A percentile compares a stretch with the other conserved stretches of the same genome.
phyloP scores from a whole-genome alignment of 2,797 vertebrate species.

The Cottoperca gobio region DNA sequence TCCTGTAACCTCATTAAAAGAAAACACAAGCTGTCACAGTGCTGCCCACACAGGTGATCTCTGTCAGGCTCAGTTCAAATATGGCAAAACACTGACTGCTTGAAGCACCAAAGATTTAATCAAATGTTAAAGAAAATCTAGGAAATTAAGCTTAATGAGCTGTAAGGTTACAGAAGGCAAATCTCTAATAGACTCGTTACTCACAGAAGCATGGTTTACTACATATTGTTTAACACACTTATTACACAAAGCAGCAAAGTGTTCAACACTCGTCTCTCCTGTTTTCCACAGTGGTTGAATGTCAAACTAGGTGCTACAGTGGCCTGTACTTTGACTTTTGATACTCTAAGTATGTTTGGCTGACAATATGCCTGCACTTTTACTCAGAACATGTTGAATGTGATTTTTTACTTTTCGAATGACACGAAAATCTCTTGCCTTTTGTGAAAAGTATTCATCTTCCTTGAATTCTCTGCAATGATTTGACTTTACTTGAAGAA shows the following conservation, averaged over 20 bases:
- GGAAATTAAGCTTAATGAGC: not conserved
- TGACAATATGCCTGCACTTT: not conserved
- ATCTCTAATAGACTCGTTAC: not conserved
- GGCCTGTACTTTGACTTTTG: not conserved
- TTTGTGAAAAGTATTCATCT: not conserved
- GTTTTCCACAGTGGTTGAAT: not conserved
- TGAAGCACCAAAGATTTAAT: not conserved
- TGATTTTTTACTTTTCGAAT: not conserved
- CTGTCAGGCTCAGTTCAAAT: constrained; percentile 21
- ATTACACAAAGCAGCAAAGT: not conserved
- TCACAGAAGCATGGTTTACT: not conserved
- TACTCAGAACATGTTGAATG: too few relatives aligned
- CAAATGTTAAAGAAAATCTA: not conserved
- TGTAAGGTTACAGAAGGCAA: not conserved
- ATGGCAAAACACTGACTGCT: not conserved
- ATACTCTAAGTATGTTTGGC: not conserved
- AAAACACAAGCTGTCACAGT: constrained; percentile 23
- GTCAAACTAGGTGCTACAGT: not conserved
- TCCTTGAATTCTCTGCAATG: constrained; percentile 16
- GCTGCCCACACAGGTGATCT: constrained; percentile 22
- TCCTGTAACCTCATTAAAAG: constrained; percentile 23
- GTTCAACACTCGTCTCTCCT: not conserved
- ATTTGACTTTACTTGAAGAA: constrained; percentile 7
- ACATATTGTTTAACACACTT: not conserved
- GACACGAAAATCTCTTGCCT: not conserved